Base-by-base conservation (phyloP, 2,888 invertebrate species). In the Cryptocephalus primarius region DNA sequence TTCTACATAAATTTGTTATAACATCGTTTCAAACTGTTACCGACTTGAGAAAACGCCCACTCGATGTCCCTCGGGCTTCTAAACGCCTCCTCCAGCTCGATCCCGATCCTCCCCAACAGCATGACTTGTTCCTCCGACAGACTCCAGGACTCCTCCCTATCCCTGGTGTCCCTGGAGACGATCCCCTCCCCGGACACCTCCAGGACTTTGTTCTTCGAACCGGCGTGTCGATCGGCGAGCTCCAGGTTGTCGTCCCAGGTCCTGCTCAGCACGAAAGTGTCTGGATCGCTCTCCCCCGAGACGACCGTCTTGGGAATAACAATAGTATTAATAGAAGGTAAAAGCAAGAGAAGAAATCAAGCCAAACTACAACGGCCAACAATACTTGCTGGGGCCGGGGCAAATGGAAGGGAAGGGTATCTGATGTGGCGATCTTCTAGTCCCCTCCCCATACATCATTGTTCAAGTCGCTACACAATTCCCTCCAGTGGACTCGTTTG, bases 1-100 rank as follows among this genome's bases (percentile, higher is more conserved):
- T n/a, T n/a, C n/a, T n/a, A n/a, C n/a, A n/a, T n/a, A n/a, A n/a
- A n/a, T n/a, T n/a, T n/a, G n/a, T n/a, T n/a, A n/a, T 42, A 9
- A 22, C 31, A 9, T 42, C 11, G 8, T 39, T 38, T 10, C 12
- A 43, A 39, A 14, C 10, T 22, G 12, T 36, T 12, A 36, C 12
- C 22, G 22, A 80, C 81, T 60, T 78, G 70, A 48, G 65, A 67
- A 39, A 85, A 66, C 9, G 87, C 88, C 85, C 88, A 91, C 68
- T 91, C 90, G 45, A 91, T 79, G 61, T 90, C 89, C 53, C 86
- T 74, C 0, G 83, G 77, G 2, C 76, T 75, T 1, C 82, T 84
- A 72, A 83, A 88, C 12, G 77, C 62, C 39, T 73, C 67, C 63
- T 90, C 88, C 50, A 89, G 71, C 12, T 70, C 56, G 1, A 80